phyloP scores from a whole-genome alignment of 2,797 vertebrate genomes.

The Myiotriccus ornatus region DNA sequence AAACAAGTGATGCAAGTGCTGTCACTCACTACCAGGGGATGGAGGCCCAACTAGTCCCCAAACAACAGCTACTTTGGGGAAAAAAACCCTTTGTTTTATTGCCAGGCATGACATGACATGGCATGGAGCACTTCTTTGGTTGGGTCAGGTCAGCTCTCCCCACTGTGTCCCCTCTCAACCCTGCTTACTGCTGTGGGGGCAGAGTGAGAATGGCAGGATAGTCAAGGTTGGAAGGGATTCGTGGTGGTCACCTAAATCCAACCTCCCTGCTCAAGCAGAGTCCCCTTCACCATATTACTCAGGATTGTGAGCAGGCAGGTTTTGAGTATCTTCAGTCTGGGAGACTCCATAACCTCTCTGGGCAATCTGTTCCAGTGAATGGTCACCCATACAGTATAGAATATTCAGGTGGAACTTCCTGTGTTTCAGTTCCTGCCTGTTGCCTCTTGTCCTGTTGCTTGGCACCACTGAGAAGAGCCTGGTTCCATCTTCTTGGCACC shows the following conservation, averaged over 20 bases:
- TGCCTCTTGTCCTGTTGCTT: not conserved
- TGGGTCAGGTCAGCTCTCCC: not conserved
- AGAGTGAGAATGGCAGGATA: not conserved
- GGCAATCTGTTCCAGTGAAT: not conserved
- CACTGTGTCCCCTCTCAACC: not conserved
- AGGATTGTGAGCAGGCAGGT: not conserved
- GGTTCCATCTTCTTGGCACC: not conserved
- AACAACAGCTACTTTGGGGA: not conserved
- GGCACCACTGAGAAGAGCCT: not conserved
- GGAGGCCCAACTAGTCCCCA: not conserved
- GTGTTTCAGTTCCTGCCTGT: not conserved
- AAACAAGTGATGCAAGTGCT: not conserved
- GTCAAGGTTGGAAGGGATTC: not conserved
- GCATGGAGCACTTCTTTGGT: not conserved
- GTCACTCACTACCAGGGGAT: not conserved
- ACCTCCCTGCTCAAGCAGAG: not conserved
- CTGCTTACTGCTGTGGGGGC: not conserved
- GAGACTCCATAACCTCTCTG: not conserved
- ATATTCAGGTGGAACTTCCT: not conserved
- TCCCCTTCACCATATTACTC: not conserved
- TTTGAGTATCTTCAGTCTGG: not conserved
- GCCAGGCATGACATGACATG: fast-evolving
- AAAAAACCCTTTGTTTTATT: not conserved
- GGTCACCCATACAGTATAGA: not conserved
- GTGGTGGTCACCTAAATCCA: not conserved